These are phyloP conservation scores for Halichondria panicea DNA, from an alignment of 37 sponge, comb jelly and placozoan species.

Conservation along the genomic window DNA sequence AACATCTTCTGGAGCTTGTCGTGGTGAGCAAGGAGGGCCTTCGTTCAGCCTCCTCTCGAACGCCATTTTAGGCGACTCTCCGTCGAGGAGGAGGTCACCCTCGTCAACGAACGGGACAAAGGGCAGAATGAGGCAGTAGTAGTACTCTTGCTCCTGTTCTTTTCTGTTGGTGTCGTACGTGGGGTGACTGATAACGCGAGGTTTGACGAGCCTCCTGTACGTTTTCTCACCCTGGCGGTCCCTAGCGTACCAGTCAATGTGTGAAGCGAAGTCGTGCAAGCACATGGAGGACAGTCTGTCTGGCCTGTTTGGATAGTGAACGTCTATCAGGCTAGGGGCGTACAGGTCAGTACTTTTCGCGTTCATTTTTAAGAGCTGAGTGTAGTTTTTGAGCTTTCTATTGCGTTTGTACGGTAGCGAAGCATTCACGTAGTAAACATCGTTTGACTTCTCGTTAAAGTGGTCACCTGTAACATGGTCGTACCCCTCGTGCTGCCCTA, in stretches of 20 bases:
- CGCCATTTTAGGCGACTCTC: slow-evolving; percentile 39
- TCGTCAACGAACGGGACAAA: slow-evolving; percentile 18
- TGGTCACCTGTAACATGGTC: slow-evolving; percentile 62
- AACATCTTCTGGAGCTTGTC: slow-evolving; percentile 43
- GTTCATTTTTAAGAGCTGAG: slow-evolving; percentile 26
- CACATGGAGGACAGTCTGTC: slow-evolving; percentile 42
- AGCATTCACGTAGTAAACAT: slow-evolving; percentile 44
- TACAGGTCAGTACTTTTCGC: slow-evolving; percentile 22
- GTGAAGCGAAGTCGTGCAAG: no score
- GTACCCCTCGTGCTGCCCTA: slow-evolving; percentile 47
- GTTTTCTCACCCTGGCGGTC: slow-evolving; percentile 9
- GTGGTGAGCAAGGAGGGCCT: no score
- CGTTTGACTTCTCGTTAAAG: slow-evolving; percentile 38
- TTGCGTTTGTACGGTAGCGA: slow-evolving; percentile 42
- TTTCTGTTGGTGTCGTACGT: no score
- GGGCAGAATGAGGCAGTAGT: no score
- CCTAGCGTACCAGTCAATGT: no score
- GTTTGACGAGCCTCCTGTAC: slow-evolving; percentile 16
- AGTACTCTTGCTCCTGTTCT: no score
- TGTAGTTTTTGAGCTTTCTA: slow-evolving; percentile 23
- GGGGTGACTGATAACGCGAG: slow-evolving; percentile 1
- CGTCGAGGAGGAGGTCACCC: slow-evolving; percentile 16
- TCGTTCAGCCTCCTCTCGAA: slow-evolving; percentile 38
- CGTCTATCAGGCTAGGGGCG: slow-evolving; percentile 19
- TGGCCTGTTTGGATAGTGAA: no score